Base-by-base conservation (phyloP, 1,140 invertebrate species). In the Ips nitidus region DNA sequence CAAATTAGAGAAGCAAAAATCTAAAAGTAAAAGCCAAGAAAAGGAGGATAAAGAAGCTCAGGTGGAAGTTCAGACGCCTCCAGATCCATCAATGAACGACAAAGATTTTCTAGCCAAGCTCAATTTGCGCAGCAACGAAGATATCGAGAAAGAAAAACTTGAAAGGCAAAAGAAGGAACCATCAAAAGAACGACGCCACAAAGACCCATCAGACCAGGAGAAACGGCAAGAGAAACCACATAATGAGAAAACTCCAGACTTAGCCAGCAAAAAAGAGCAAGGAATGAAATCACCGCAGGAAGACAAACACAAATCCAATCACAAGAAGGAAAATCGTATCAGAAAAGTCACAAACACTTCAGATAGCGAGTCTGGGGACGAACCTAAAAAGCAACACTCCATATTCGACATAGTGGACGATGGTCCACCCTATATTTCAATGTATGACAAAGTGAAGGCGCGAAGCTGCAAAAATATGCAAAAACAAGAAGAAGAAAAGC, bases 361-460 rank as follows among this genome's bases (percentile, higher is more conserved):
- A 39, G 86, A 88, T 60, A 88, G 83, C 66, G 71, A 88, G 75
- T 90, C 90, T 43, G 22, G 22, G 22, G 91, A 92, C 75, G 86
- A 88, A 74, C 87, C 88, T 53, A 90, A 94, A 78, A 94, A 93
- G 81, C 91, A 93, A 81, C 91, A 93, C 82, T 95, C 93, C n/a
- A 94, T 94, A 73, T 95, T 94, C 81, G 93, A 95, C 78, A 94
- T 94, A 68, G 87, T 93, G 38, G 91, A 94, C 75, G 93, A 95
- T 75, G 94, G 91, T 70, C 93, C 93, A 2, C 90, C 90, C 7
- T 97, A 96, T 78, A 94, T 96, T 68, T 98, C 95, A 42, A 98
- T 98, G 96, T 98, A 98, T 80, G 97, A 98, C 79, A 98, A 98
- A 82, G 95, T 98, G 0, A 98, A 98, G 82, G 93, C 95, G 2